Percentiles rank a stretch among this genome's conserved stretches.
Conservation (phyloP, 2,113 vertebrate genomes). For the Anser cygnoides region DNA sequence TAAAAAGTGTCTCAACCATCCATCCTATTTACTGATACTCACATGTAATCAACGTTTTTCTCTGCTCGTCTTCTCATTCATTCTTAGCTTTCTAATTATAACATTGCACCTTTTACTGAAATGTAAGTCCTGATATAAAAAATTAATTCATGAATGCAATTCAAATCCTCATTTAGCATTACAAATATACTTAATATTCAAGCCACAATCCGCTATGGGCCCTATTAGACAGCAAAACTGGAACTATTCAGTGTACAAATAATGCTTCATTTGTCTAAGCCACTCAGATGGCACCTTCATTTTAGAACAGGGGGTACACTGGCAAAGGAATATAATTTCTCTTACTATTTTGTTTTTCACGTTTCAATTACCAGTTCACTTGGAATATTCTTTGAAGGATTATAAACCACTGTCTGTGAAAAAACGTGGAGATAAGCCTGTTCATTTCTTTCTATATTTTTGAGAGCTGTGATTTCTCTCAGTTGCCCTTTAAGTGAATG, state of each 20-base stretch:
- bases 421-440: not conserved
- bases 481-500: not conserved
- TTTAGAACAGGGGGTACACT: not conserved
- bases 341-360: not conserved
- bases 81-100: slow-evolving; percentile 50
- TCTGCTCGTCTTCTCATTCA: not conserved
- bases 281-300: not conserved
- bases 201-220: not conserved
- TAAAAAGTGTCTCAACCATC: not conserved
- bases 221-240: not conserved
- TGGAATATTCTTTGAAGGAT: slow-evolving; percentile 10
- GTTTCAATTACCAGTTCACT: not conserved
- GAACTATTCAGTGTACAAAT: not conserved
- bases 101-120: slow-evolving; percentile 17
- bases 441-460: not conserved
- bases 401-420: slow-evolving; percentile 14
- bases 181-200: slow-evolving; percentile 22
- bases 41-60: not conserved
- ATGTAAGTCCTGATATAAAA: not conserved
- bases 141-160: not conserved
- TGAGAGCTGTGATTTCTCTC: slow-evolving; percentile 15
- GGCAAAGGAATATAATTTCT: not conserved
- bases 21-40: not conserved
- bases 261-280: not conserved
- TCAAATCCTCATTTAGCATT: slow-evolving; percentile 4